phyloP scores from a whole-genome alignment of 1,140 invertebrate species.

The Plectrocnemia conspersa region DNA sequence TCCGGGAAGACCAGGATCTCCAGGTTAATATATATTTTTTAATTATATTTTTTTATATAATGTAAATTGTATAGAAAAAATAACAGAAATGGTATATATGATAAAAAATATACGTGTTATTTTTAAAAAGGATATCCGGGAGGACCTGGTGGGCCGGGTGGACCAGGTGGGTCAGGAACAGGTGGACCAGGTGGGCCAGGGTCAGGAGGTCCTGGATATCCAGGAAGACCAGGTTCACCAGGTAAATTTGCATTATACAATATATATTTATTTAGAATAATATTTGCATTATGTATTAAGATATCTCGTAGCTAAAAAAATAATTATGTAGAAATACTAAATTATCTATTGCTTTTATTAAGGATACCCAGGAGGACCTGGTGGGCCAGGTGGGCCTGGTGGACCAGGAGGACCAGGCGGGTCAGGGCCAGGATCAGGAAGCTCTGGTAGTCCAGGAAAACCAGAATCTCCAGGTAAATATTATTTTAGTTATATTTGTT shows the following conservation, averaged over 20 bases:
- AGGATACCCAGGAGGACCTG: conserved; percentile 8
- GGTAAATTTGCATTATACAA: neutral
- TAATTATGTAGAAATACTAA: conserved; percentile 6
- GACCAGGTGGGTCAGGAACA: conserved; percentile 27
- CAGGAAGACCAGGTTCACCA: conserved; percentile 18
- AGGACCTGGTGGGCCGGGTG: conserved; percentile 24
- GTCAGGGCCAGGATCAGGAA: conserved; percentile 15
- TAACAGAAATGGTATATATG: neutral
- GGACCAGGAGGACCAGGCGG: conserved; percentile 10
- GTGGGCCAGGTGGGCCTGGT: conserved; percentile 20
- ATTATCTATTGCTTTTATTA: no score
- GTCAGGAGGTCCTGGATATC: conserved; percentile 18
- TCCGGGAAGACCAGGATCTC: conserved; percentile 3
- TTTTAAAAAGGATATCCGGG: conserved; percentile 1
- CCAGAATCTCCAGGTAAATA: conserved; percentile 14
- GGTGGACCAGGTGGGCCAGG: conserved; percentile 8
- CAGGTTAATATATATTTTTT: no score
- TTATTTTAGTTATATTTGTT: no score
- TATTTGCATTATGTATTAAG: no score
- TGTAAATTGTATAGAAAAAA: neutral
- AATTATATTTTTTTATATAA: no score
- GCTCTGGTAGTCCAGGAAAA: conserved; percentile 18
- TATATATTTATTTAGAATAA: no score
- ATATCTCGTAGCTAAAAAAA: conserved; percentile 1
- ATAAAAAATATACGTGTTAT: neutral